These are phyloP conservation scores for Drosophila bunnanda DNA, from an alignment of 2,888 invertebrate species.

Conservation along the genomic window DNA sequence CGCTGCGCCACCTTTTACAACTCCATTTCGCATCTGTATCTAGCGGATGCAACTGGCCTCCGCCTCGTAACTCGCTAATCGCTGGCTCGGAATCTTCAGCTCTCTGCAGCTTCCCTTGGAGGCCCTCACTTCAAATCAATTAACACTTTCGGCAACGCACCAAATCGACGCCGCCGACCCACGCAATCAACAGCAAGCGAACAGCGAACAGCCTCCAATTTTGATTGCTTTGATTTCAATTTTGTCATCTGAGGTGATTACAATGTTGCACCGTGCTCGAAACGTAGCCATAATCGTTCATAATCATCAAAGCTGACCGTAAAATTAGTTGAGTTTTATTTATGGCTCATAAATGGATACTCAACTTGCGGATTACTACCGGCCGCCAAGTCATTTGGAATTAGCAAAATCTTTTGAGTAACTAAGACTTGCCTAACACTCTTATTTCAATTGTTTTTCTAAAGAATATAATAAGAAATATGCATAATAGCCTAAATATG, in stretches of 20 bases:
- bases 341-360: constrained; percentile 16
- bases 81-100: constrained; percentile 18
- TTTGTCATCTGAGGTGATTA: constrained; percentile 47
- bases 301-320: constrained; percentile 22
- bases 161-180: constrained; percentile 47
- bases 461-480: background rate
- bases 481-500: background rate
- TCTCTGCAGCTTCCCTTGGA: constrained; percentile 15
- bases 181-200: constrained; percentile 46
- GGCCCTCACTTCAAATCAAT: constrained; percentile 59
- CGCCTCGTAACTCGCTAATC: constrained; percentile 51
- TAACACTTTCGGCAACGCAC: constrained; percentile 71
- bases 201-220: constrained; percentile 36
- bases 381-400: background rate
- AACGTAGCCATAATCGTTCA: constrained; percentile 10
- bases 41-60: constrained; percentile 48
- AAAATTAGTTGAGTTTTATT: constrained; percentile 4
- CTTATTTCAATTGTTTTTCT: background rate
- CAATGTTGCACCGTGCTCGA: constrained; percentile 33
- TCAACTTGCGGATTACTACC: background rate
- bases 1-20: too few relatives aligned
- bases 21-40: constrained; percentile 57
- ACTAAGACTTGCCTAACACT: too few relatives aligned
- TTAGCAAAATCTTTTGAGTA: background rate
- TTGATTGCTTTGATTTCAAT: constrained; percentile 50